Evolutionary conservation across 1,140 invertebrate species (phyloP), one percentile per base, ranked within the genome.

Genomic region (Calliphora vicina): DNA sequence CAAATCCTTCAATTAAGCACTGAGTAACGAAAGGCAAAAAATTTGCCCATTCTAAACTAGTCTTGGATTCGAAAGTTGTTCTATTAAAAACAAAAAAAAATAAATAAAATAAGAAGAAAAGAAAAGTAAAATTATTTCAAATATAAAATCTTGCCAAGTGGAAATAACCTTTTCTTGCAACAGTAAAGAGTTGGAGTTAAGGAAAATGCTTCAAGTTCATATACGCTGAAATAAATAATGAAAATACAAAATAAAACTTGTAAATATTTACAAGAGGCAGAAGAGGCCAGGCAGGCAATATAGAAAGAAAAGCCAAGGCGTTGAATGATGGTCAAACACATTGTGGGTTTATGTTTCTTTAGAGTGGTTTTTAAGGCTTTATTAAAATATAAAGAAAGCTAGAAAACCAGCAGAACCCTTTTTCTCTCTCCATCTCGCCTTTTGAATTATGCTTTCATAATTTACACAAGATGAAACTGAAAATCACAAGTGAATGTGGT

Each of bases 281-380:
- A 4, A 15, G 0, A 57, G n/a, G n/a, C 1, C 45, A 57, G 17
- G 45, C 61, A 67, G 23, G 17, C 61, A 10, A 25, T 8, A 67
- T 25, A 5, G 61, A 17, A 67, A 67, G 61, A 67, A 67, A 67
- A 67, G 61, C 61, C 61, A 67, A 67, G 61, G 61, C 61, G 61
- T 67, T 67, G 61, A 67, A 67, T 67, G 61, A 67, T 67, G 61
- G 61, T 67, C 61, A 67, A 67, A 67, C 61, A 67, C 61, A 67
- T 67, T 67, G 61, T 67, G 61, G 61, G 61, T 23, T 57, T 67
- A 23, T 67, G 25, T 67, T 67, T 57, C 50, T 57, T 57, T 57
- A n/a, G 50, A 57, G 50, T 57, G 50, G 50, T 57, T 57, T 57
- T 57, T 57, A 57, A 57, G 50, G 50, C 50, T 57, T 67, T 67